Base-by-base conservation (phyloP, 2,888 invertebrate genomes). In the Tinea trinotella region DNA sequence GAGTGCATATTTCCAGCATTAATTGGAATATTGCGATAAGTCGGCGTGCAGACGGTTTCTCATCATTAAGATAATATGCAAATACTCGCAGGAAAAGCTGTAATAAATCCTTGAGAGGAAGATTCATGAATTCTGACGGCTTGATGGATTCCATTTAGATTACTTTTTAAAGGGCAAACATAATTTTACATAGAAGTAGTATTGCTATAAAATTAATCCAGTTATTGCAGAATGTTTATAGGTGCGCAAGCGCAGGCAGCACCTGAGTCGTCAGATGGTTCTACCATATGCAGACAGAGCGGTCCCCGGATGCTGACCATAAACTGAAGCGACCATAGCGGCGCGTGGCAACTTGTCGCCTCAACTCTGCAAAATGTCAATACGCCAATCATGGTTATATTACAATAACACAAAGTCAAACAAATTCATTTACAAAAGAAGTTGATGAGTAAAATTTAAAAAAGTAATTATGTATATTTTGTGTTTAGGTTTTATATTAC, bases 11-110 rank as follows among this genome's bases (percentile, higher is more conserved):
- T 74, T 74, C 62, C 71, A 73, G 70, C 77, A 77, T 77, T 78
- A 76, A 78, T 78, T 78, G 76, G 75, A 74, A 76, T 76, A 77
- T 75, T 66, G 71, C 65, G 78, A 77, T 78, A 78, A 76, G 70
- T 72, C 59, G 64, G n/a, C 60, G 63, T 64, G 61, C 70, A 66
- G 71, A 64, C 67, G 71, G 71, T 70, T 74, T 70, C 75, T 74
- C 74, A 75, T 77, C 74, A 77, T 73, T 74, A 73, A 77, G 77
- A 77, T 78, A 78, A 77, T 72, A 77, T 78, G 77, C 69, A 72
- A 77, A 78, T 76, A 68, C 62, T 59, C 66, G 59, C 61, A 64
- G 63, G 68, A 66, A 66, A 69, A 70, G 68, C 68, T 57, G 63
- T 65, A 63, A 68, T 76, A 73, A 70, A 72, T 74, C 68, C 65